phyloP scores from a whole-genome alignment of 2,113 vertebrate species.

The Catagonus wagneri region DNA sequence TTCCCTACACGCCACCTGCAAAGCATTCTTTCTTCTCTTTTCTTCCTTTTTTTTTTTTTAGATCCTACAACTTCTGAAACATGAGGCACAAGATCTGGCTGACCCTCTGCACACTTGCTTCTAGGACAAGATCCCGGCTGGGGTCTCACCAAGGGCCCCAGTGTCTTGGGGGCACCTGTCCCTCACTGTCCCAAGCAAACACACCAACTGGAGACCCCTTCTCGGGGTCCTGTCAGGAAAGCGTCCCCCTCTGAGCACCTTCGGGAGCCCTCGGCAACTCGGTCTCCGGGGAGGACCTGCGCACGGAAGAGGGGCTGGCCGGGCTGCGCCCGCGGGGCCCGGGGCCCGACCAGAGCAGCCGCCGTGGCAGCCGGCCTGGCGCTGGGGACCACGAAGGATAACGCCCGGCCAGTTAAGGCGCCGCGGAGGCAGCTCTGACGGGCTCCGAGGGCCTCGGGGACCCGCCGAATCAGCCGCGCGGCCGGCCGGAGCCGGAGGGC shows the following conservation, averaged over 20 bases:
- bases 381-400: no score
- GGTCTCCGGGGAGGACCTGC: not conserved
- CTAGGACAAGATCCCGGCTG: rapidly evolving
- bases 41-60: not conserved
- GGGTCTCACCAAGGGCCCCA: not conserved
- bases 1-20: no score
- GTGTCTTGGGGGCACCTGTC: not conserved
- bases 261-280: not conserved
- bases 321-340: rapidly evolving
- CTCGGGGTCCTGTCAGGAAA: not conserved
- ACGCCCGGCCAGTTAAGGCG: no score
- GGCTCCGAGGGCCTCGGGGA: no score
- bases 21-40: no score
- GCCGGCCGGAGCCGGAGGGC: no score
- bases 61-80: not conserved
- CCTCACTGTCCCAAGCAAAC: not conserved
- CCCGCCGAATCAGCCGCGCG: no score
- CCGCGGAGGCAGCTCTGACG: no score
- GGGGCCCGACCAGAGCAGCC: not conserved
- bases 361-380: not conserved
- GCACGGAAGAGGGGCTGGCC: rapidly evolving
- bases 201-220: not conserved
- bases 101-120: rapidly evolving
- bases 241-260: rapidly evolving
- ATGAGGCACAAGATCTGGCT: rapidly evolving